phyloP scores from a whole-genome alignment of 2,797 vertebrate species.

The Anabacerthia variegaticeps region DNA sequence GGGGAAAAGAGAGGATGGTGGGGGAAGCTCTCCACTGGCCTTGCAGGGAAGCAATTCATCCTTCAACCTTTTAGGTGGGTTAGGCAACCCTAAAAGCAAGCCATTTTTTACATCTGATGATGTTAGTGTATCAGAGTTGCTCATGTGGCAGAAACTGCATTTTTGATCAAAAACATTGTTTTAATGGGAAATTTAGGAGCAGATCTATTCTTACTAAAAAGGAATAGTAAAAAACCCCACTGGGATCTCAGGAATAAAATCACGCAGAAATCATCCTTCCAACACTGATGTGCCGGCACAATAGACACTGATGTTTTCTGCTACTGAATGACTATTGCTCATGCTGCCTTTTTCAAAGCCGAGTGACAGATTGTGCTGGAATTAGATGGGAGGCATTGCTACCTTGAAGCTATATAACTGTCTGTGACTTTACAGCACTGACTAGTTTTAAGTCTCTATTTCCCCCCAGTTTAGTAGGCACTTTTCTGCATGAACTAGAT shows the following conservation, averaged over 20 bases:
- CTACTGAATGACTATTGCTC: background rate
- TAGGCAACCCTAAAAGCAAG: background rate
- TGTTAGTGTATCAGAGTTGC: background rate
- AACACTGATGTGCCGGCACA: background rate
- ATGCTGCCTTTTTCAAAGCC: background rate
- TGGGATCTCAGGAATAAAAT: background rate
- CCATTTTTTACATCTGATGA: fast-evolving
- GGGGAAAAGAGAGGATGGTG: background rate
- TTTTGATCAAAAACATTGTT: background rate
- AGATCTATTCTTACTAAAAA: background rate
- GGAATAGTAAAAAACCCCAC: background rate
- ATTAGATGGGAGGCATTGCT: background rate
- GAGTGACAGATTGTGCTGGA: background rate
- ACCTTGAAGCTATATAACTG: background rate
- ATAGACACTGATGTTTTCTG: background rate
- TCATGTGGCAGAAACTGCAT: background rate
- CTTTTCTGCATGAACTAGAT: background rate
- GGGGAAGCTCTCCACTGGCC: background rate
- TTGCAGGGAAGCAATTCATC: background rate
- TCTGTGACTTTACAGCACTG: background rate
- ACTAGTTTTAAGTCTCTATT: background rate
- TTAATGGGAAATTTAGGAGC: background rate
- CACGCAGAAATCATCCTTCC: background rate
- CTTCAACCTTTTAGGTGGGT: background rate
- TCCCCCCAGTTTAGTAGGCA: background rate